Evolutionary conservation across 2,797 vertebrate genomes (phyloP), one percentile per base, ranked within the genome.

Genomic region (Tarsius wallacei): DNA sequence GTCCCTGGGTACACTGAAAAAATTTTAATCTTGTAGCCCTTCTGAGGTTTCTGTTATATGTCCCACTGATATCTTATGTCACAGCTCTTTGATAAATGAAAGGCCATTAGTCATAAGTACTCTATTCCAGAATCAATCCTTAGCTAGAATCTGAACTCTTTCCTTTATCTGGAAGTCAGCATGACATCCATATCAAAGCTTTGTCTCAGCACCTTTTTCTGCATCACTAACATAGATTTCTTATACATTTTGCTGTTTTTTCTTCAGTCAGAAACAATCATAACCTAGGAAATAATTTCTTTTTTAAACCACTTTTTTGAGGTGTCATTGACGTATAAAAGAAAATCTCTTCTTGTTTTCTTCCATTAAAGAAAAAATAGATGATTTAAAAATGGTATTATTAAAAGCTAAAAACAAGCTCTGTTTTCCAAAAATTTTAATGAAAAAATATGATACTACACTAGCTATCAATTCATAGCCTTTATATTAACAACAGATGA

Each of bases 41-140:
- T 66, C 19, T 49, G 33, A 63, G 3, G 4, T 51, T 91, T 95
- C 76, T 91, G 31, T 17, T 74, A 0, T 82, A 63, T 63, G 14
- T 81, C 11, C 51, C 86, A 73, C 19, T 80, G 63, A 92, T 33
- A 87, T 42, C 24, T 89, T 76, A 77, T 55, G 10, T n/a, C 36
- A 51, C 7, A 59, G 22, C 9, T 94, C 47, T 84, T 68, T 94
- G 66, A 76, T 57, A 95, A 91, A 95, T 33, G 64, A 96, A 94
- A 97, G 15, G 22, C n/a, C 47, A 28, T 90, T 90, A 77, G 16
- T 85, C 12, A 90, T 49, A 93, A 88, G 4, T 24, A 66, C 3
- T 64, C 3, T 28, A 24, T 51, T 71, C 22, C 13, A 86, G 22
- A 87, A 90, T 92, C 53, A 94, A 47, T 2, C 8, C 53, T 73